A percentile compares a stretch with the other conserved stretches of the same genome.
These are phyloP conservation scores for Chamaetylas fuelleborni DNA, from an alignment of 2,113 vertebrate species.

Conservation along the genomic window DNA sequence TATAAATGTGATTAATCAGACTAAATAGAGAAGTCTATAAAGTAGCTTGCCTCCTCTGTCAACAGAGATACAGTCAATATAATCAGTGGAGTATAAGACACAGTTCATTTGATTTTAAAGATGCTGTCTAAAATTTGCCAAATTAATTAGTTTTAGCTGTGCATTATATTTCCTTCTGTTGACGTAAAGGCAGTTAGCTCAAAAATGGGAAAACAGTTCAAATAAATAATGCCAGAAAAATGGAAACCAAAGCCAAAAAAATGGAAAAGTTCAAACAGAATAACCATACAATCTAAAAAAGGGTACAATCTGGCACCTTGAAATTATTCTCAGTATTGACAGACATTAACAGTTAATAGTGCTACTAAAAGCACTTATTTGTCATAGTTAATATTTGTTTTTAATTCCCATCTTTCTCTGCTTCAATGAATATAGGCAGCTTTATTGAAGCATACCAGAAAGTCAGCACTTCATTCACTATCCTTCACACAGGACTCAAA, in stretches of 20 bases:
- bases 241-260: no score
- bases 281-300: background rate
- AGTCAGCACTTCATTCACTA: background rate
- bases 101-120: background rate
- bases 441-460: background rate
- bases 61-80: background rate
- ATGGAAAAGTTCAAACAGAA: background rate
- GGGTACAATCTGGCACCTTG: background rate
- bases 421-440: background rate
- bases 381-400: background rate
- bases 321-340: background rate
- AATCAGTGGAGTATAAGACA: background rate
- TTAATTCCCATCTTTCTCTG: background rate
- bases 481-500: background rate
- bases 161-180: background rate
- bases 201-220: background rate
- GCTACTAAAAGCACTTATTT: background rate
- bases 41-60: background rate
- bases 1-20: background rate
- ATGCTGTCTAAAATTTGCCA: background rate
- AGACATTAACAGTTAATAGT: background rate
- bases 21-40: background rate
- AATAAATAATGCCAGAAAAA: background rate
- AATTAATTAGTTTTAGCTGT: background rate
- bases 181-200: background rate